Percentiles rank a stretch among this genome's conserved stretches.
Evolutionary conservation across 2,113 vertebrate genomes (phyloP).

Genomic region (Centropristis striata): DNA sequence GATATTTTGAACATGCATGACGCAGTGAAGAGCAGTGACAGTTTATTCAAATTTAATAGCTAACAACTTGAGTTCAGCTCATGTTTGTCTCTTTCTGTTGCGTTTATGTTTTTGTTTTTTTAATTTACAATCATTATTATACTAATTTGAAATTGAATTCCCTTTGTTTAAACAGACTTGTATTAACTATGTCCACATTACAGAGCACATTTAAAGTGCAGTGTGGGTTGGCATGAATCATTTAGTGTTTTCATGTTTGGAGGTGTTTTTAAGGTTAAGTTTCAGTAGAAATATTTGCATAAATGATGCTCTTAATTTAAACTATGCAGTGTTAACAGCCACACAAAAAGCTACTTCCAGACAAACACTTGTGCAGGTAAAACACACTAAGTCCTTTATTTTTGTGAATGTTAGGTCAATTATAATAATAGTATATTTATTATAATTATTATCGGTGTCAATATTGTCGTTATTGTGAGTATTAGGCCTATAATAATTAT

Average conservation of each 20-base stretch:
- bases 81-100: background rate
- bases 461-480: too few species aligned
- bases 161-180: too few species aligned
- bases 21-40: background rate
- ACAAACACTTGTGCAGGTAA: background rate
- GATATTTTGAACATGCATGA: background rate
- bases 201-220: background rate
- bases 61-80: background rate
- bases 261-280: constrained; percentile 9
- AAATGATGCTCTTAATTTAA: background rate
- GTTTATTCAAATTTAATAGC: background rate
- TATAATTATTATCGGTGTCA: too few species aligned
- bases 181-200: too few species aligned
- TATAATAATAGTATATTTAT: too few species aligned
- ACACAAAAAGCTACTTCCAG: background rate
- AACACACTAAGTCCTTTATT: too few species aligned
- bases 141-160: background rate
- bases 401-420: too few species aligned
- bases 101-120: background rate
- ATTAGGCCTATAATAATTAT: too few species aligned
- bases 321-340: background rate
- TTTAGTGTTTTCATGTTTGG: constrained; percentile 5
- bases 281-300: background rate
- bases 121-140: background rate
- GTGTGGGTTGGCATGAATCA: constrained; percentile 27